phyloP scores from a whole-genome alignment of 2,113 vertebrate species.

The Fregata magnificens region DNA sequence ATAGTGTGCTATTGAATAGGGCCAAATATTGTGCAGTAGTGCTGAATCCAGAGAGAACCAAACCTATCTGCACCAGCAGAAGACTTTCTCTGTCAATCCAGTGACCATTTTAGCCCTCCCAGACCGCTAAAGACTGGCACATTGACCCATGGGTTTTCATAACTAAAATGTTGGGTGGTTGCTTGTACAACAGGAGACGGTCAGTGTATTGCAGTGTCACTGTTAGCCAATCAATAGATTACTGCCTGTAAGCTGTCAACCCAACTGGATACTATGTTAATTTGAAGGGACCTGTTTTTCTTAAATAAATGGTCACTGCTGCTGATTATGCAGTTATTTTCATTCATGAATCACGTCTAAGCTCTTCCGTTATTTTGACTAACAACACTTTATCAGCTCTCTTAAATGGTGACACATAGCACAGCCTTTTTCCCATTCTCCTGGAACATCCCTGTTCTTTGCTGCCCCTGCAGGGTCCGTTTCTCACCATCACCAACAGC shows the following conservation, averaged over 20 bases:
- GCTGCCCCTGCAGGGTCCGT: neutral
- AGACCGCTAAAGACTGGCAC: neutral
- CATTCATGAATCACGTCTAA: neutral
- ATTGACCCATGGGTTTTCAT: neutral
- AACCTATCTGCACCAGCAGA: neutral
- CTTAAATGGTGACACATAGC: neutral
- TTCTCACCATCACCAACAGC: neutral
- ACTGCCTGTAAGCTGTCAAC: neutral
- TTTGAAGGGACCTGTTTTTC: neutral
- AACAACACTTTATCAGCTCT: neutral
- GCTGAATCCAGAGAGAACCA: neutral
- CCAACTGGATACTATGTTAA: neutral
- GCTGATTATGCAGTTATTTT: neutral
- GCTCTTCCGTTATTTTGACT: neutral
- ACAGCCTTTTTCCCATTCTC: neutral
- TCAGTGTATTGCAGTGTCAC: neutral
- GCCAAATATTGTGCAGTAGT: neutral
- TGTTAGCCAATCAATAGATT: neutral
- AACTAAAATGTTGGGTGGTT: neutral
- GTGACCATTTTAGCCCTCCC: neutral
- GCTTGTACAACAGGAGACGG: neutral
- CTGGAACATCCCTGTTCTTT: neutral
- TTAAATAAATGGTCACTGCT: neutral
- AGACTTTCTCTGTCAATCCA: neutral
- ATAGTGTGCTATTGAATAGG: neutral